Evolutionary conservation across 2,113 vertebrate genomes (phyloP).

Genomic region (Cathartes aura): DNA sequence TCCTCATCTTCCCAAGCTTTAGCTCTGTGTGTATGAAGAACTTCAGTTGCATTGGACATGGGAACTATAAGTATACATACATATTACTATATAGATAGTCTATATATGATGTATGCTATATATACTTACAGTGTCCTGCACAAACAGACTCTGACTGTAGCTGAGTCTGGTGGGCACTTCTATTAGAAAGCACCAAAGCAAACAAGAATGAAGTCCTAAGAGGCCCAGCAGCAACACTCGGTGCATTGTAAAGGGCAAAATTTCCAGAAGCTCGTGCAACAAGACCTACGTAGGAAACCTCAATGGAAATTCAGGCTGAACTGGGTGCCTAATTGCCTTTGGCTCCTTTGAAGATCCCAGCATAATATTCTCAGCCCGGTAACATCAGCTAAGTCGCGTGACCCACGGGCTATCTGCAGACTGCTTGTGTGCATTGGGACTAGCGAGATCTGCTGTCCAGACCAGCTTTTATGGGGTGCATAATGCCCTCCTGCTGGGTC

Average conservation of each 20-base stretch:
- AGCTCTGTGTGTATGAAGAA: neutral
- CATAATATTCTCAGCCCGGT: neutral
- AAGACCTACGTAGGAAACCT: neutral
- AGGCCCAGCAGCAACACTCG: rapidly evolving
- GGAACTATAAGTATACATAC: rapidly evolving
- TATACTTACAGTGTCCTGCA: neutral
- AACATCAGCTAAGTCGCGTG: neutral
- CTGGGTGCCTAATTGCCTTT: neutral
- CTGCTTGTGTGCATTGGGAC: neutral
- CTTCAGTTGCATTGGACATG: rapidly evolving
- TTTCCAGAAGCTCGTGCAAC: neutral
- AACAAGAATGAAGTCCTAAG: neutral
- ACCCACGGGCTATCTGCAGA: neutral
- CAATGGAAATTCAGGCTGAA: neutral
- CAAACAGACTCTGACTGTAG: rapidly evolving
- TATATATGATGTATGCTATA: too few relatives aligned
- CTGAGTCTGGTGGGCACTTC: neutral
- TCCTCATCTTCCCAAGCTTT: neutral
- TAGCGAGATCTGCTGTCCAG: neutral
- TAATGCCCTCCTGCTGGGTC: neutral
- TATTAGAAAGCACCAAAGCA: neutral
- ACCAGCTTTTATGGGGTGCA: neutral
- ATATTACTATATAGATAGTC: rapidly evolving
- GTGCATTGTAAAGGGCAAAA: neutral
- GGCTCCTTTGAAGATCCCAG: neutral